Base-by-base conservation (phyloP, 2,113 vertebrate genomes). In the Apodemus speciosus region DNA sequence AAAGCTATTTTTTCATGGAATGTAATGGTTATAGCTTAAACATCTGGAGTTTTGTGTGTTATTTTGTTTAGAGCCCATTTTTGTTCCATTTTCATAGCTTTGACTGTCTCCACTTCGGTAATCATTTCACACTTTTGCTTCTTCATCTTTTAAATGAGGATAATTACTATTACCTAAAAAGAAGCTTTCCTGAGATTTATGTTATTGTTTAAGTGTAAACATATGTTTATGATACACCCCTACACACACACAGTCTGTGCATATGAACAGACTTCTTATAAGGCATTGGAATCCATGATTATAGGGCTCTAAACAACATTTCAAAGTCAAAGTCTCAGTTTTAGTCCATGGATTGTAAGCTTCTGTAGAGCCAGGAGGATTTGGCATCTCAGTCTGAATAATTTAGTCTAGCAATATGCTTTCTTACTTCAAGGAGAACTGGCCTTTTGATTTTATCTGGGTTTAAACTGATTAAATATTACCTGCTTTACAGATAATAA, bases 191-290 rank as follows among this genome's bases (percentile, higher is more conserved):
- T 96, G 23, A 88, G 32, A 60, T 73, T 40, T 58, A 51, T 88
- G 2, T 66, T 87, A 30, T 72, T 93, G 72, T 73, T 56, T 94
- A 88, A 85, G 64, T 80, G 62, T 62, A 71, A 79, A 53, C 53
- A n/a, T 16, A 27, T 81, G 13, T 8, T 35, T 92, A n/a, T 11
- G 3, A 21, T 93, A 10, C 20, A 77, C 38, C 68, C 35, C 35
- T 38, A 20, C 43, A 38, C 13, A 51, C 49, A 71, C 49, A 53
- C 40, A 80, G 43, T 84, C 9, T 89, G 14, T 68, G 1, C n/a
- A 14, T 68, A 30, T 62, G 23, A 88, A 76, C 20, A 64, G 56
- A 76, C 21, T 60, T 53, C 15, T 80, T 16, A 46, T 60, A 20
- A 15, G 6, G 38, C 21, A 35, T 25, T 21, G 56, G 6, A 76